Conservation (phyloP, 1,140 invertebrate species). For the Magallana angulata region DNA sequence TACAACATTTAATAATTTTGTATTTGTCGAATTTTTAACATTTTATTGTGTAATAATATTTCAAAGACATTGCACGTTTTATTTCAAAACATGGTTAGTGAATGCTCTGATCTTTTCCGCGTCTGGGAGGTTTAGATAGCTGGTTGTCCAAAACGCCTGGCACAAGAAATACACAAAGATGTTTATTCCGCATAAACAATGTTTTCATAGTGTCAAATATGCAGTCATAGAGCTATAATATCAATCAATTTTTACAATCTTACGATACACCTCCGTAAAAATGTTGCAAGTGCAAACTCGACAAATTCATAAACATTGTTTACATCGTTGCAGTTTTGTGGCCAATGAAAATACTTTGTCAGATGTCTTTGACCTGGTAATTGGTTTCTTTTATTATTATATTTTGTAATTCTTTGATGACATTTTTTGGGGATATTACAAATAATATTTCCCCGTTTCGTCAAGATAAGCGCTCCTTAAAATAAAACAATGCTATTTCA, state of each 20-base stretch:
- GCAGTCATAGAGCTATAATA: background rate
- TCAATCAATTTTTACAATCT: background rate
- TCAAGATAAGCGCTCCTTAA: constrained; percentile 3
- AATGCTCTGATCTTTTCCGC: background rate
- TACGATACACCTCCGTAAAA: background rate
- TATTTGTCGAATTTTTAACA: background rate
- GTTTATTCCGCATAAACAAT: constrained; percentile 22
- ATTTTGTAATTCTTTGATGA: background rate
- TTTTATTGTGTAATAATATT: constrained; percentile 25
- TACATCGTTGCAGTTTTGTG: background rate
- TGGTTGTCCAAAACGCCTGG: constrained; percentile 9
- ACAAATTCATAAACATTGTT: background rate
- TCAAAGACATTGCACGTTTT: constrained; percentile 2
- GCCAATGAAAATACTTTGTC: background rate
- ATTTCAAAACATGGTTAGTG: background rate
- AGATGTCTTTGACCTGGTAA: background rate
- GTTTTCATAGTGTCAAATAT: background rate
- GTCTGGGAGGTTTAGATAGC: constrained; percentile 4
- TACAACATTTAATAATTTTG: background rate
- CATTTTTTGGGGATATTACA: background rate
- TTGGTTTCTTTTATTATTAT: background rate
- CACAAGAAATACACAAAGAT: background rate
- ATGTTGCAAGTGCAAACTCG: background rate
- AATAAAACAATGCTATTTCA: constrained; percentile 6
- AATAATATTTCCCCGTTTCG: constrained; percentile 11